Base-by-base conservation (phyloP, 2,888 invertebrate species). In the Lasioglossum morio region DNA sequence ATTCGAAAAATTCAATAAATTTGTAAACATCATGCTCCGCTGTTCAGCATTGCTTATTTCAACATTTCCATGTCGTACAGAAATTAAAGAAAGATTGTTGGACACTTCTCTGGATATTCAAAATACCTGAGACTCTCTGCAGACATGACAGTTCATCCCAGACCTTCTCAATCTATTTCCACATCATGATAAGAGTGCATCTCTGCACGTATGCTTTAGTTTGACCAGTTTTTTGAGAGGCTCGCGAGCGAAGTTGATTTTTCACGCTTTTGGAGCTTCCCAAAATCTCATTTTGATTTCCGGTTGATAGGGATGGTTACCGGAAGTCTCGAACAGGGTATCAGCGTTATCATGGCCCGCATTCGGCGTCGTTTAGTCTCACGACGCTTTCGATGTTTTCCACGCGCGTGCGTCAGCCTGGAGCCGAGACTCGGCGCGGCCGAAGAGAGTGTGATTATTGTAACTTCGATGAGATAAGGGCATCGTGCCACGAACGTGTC, bases 401-500 rank as follows among this genome's bases (percentile, higher is more conserved):
- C 53, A 77, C 77, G 76, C 79, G 85, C 70, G 85, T 81, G 81
- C 85, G 85, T 85, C 85, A 86, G 73, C 72, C 43, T 69, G 85
- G 79, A 85, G 84, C 77, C 84, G 77, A 48, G 53, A 30, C 72
- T 46, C 77, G 69, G 69, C 23, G 30, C 81, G 63, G 66, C n/a
- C 69, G 80, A 79, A 76, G 87, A 89, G 84, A 91, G 92, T 90
- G 92, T 90, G 93, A 94, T 94, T 93, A 93, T 92, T 94, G 91
- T 91, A 92, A 92, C 92, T 94, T 93, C 92, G 90, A 91, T 85
- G 93, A 93, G 94, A 94, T 94, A 94, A 94, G 92, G 89, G 89
- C 92, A 92, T 93, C 92, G 93, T 91, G 91, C 90, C 89, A 90
- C 92, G 86, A 89, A 92, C 92, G 92, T 93, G 94, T 94, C 94